These are phyloP conservation scores for Geotrupes spiniger DNA, from an alignment of 2,888 invertebrate species.

Conservation along the genomic window DNA sequence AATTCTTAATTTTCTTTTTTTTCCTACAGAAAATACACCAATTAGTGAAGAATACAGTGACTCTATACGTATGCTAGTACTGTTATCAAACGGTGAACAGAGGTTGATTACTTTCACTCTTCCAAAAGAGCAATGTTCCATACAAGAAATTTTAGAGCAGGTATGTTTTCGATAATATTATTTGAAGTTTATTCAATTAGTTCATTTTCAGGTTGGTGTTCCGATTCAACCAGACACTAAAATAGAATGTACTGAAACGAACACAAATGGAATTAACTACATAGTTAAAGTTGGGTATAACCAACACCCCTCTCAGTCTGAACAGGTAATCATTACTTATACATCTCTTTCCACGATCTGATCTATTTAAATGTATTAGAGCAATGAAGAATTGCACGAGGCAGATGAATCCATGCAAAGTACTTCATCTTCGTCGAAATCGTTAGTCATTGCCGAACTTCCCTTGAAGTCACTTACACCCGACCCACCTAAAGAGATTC, in stretches of 20 bases:
- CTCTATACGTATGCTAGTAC: conserved; percentile 77
- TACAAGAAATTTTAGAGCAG: conserved; percentile 78
- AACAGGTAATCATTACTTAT: too few species aligned
- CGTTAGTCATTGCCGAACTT: conserved; percentile 8
- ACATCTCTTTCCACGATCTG: too few species aligned
- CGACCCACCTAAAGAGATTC: conserved; percentile 54
- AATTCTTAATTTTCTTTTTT: background rate
- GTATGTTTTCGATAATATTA: conserved; percentile 45
- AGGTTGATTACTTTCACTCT: conserved; percentile 78
- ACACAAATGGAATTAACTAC: conserved; percentile 73
- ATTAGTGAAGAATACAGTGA: conserved; percentile 55
- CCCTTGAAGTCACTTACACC: conserved; percentile 52
- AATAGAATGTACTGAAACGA: conserved; percentile 72
- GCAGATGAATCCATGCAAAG: conserved; percentile 11
- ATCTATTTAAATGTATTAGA: background rate
- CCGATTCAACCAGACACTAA: conserved; percentile 67
- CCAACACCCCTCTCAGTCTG: conserved; percentile 1
- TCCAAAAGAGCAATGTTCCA: conserved; percentile 78
- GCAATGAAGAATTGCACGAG: conserved; percentile 10
- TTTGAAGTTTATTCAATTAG: background rate
- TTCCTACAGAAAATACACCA: conserved; percentile 16
- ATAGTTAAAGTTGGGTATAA: conserved; percentile 67
- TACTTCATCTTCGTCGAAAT: conserved; percentile 5
- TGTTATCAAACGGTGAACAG: conserved; percentile 74
- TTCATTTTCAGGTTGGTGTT: conserved; percentile 59